Percentiles rank a stretch among this genome's conserved stretches.
Evolutionary conservation across 2,888 invertebrate genomes (phyloP).

Genomic region (Drosophila rellima): DNA sequence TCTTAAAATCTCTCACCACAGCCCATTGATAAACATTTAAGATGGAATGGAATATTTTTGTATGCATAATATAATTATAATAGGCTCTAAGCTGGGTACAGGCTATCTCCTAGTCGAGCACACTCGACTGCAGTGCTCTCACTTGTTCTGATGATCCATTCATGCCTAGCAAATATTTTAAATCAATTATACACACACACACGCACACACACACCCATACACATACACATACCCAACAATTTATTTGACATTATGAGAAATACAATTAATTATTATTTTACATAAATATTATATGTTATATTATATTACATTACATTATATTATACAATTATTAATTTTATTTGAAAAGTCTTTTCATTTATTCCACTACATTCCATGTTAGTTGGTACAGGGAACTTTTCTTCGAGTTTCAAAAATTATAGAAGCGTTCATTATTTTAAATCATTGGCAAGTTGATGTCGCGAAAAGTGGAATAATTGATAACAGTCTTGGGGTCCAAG

Average conservation of each 20-base stretch:
- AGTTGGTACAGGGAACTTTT: no score
- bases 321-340: slow-evolving; percentile 13
- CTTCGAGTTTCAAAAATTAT: no score
- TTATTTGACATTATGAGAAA: slow-evolving; percentile 21
- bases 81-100: slow-evolving; percentile 5
- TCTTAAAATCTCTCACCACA: background rate
- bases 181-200: slow-evolving; percentile 20
- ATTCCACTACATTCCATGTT: background rate
- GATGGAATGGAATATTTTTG: background rate
- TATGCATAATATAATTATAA: background rate
- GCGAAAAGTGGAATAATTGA: background rate
- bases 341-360: slow-evolving; percentile 1
- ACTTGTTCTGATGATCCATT: slow-evolving; percentile 11
- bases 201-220: slow-evolving; percentile 7
- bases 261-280: slow-evolving; percentile 29
- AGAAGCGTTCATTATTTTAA: no score
- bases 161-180: slow-evolving; percentile 36
- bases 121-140: slow-evolving; percentile 3
- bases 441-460: no score
- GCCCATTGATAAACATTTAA: background rate
- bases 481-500: background rate
- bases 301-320: slow-evolving; percentile 6
- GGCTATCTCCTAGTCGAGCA: slow-evolving; percentile 6
- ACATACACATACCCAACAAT: slow-evolving; percentile 5
- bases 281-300: slow-evolving; percentile 13